These are phyloP conservation scores for Phylloscopus trochilus DNA, from an alignment of 2,113 vertebrate species.

Conservation along the genomic window DNA sequence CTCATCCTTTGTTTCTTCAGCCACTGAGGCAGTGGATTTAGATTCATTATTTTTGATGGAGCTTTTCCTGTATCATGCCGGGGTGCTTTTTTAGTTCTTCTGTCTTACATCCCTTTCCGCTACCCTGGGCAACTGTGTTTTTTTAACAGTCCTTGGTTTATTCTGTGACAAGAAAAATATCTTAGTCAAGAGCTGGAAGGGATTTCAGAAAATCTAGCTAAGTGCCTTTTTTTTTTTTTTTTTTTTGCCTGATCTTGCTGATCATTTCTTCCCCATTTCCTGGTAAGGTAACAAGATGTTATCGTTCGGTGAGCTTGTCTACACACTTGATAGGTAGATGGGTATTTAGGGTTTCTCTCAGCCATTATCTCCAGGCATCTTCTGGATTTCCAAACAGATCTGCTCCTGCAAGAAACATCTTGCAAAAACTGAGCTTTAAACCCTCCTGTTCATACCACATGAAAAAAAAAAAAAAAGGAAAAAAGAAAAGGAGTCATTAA, in stretches of 20 bases:
- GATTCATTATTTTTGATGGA: neutral
- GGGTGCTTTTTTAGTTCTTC: neutral
- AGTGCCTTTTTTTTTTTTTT: neutral
- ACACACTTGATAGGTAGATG: neutral
- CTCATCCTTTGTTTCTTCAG: slow-evolving; percentile 37
- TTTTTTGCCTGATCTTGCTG: neutral
- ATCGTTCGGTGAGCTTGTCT: neutral
- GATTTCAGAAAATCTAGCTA: neutral
- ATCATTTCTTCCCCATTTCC: neutral
- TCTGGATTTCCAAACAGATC: neutral
- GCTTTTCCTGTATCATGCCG: slow-evolving; percentile 24
- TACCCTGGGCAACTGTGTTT: neutral
- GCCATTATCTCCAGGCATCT: neutral
- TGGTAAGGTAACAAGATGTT: neutral
- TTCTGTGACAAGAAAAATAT: neutral
- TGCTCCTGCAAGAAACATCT: neutral
- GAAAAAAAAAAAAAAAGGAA: neutral
- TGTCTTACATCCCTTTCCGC: neutral
- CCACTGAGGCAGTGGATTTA: neutral
- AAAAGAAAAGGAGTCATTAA: neutral
- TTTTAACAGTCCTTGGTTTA: neutral
- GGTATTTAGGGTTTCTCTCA: neutral
- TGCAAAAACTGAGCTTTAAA: neutral
- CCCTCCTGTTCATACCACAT: neutral
- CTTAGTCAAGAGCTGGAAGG: neutral